Conservation (phyloP, 2,888 invertebrate species). For the Orchesellides sinensis region DNA sequence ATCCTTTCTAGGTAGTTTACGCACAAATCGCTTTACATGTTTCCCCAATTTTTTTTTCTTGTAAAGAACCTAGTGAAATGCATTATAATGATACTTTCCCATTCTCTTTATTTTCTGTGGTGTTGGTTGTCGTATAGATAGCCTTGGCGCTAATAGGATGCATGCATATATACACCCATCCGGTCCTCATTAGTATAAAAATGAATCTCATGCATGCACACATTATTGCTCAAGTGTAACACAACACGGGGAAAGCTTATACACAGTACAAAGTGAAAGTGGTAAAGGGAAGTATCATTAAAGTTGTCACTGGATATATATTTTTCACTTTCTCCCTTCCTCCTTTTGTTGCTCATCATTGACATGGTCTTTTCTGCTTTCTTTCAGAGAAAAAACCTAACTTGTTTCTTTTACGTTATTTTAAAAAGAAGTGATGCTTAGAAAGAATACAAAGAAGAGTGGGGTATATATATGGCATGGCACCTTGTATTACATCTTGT, state of each 20-base stretch:
- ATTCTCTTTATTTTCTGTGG: too few relatives aligned
- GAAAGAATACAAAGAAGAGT: constrained; percentile 46
- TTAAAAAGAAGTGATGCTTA: constrained; percentile 35
- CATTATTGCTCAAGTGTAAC: background rate
- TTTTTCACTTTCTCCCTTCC: background rate
- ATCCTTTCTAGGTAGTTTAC: constrained; percentile 2
- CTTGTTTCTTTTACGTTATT: constrained; percentile 17
- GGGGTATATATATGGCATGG: constrained; percentile 16
- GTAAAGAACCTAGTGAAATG: background rate
- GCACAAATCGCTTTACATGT: constrained; percentile 31
- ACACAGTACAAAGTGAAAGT: constrained; percentile 44
- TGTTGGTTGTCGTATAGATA: too few relatives aligned
- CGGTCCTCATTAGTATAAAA: background rate
- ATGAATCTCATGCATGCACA: background rate
- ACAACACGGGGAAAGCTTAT: background rate
- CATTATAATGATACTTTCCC: too few relatives aligned
- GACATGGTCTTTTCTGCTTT: constrained; percentile 47
- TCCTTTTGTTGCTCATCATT: constrained; percentile 56
- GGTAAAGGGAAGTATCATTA: constrained; percentile 65
- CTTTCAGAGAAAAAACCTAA: constrained; percentile 24
- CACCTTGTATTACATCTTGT: constrained; percentile 30
- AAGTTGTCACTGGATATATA: constrained; percentile 51
- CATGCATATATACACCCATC: background rate
- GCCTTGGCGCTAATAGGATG: too few relatives aligned
- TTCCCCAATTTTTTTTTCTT: constrained; percentile 9